Conservation (phyloP, 1,140 invertebrate species). For the Potamilus streckersoni region DNA sequence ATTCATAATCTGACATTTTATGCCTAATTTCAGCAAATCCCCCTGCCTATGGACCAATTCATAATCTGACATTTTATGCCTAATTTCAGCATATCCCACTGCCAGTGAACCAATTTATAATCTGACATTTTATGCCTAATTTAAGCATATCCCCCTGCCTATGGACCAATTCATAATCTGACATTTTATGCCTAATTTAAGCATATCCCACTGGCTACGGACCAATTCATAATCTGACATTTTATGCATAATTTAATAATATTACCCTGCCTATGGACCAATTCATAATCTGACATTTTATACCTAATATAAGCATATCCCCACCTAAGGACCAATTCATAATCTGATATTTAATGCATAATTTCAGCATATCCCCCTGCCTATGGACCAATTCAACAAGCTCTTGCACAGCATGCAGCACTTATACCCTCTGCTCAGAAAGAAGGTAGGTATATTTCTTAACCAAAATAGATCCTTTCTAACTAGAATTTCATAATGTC, state of each 20-base stretch:
- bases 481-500: too few relatives aligned
- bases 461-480: background rate
- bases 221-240: too few relatives aligned
- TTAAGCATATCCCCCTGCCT: constrained; percentile 57
- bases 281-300: constrained; percentile 71
- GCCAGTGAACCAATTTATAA: constrained; percentile 88
- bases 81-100: constrained; percentile 87
- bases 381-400: constrained; percentile 95
- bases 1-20: constrained; percentile 71
- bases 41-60: constrained; percentile 94
- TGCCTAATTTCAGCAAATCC: constrained; percentile 82
- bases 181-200: too few relatives aligned
- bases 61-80: constrained; percentile 53
- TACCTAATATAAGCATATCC: constrained; percentile 82
- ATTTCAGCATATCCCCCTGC: constrained; percentile 91
- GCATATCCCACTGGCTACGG: too few relatives aligned
- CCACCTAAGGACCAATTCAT: constrained; percentile 78
- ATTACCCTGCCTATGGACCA: constrained; percentile 93
- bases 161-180: too few relatives aligned
- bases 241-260: constrained; percentile 76
- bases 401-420: constrained; percentile 89
- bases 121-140: too few relatives aligned
- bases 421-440: constrained; percentile 85
- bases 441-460: constrained; percentile 83
- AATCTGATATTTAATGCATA: too few relatives aligned